These are phyloP conservation scores for Choloepus hoffmanni DNA, from an alignment of 2,113 vertebrate genomes.

Conservation along the genomic window DNA sequence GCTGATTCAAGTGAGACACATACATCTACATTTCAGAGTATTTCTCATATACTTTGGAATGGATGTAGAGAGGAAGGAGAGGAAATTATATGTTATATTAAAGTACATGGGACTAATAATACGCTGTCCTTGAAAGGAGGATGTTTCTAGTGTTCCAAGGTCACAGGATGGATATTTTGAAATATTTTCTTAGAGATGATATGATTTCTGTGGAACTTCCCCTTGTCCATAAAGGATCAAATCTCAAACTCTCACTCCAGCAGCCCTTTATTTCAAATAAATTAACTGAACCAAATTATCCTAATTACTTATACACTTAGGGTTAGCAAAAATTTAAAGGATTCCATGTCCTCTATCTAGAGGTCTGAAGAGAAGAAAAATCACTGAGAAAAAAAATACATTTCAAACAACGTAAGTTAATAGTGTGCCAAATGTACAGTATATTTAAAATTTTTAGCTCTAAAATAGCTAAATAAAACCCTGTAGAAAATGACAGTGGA, in stretches of 20 bases:
- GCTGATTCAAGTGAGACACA: neutral
- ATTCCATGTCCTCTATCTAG: neutral
- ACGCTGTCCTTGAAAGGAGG: neutral
- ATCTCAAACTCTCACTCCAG: neutral
- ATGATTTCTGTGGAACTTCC: neutral
- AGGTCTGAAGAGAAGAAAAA: neutral
- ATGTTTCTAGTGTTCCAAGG: neutral
- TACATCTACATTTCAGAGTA: neutral
- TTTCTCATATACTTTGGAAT: neutral
- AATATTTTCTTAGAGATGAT: neutral
- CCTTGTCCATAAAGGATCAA: neutral
- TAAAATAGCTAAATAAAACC: neutral
- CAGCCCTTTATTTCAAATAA: neutral
- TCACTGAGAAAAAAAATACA: neutral
- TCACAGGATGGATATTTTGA: neutral
- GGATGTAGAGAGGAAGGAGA: neutral
- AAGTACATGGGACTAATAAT: neutral
- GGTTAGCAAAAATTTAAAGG: neutral
- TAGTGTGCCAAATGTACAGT: neutral
- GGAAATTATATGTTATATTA: neutral
- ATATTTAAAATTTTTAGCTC: neutral
- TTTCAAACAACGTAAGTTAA: neutral
- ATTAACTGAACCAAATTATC: neutral
- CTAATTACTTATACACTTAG: neutral
- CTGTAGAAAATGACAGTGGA: conserved; percentile 1